Percentiles rank a stretch among this genome's conserved stretches.
These are phyloP conservation scores for Pyrrhosoma nymphula DNA, from an alignment of 2,888 invertebrate genomes.

Conservation along the genomic window DNA sequence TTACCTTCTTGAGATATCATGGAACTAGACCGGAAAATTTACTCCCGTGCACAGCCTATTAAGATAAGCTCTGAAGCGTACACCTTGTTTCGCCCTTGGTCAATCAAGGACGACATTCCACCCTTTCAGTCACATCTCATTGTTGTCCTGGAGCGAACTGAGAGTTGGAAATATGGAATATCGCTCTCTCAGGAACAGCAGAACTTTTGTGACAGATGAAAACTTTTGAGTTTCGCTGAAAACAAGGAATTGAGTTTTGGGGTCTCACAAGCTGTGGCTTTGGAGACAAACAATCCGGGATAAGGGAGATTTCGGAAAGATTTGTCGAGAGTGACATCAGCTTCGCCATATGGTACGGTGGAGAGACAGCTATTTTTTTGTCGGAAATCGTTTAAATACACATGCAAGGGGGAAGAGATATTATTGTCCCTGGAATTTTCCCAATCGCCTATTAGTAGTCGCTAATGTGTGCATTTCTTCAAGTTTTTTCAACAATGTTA, in stretches of 20 bases:
- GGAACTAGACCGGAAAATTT: conserved; percentile 4
- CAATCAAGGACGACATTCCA: conserved; percentile 14
- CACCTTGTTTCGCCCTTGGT: conserved; percentile 16
- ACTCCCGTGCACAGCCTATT: background rate
- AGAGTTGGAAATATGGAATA: background rate
- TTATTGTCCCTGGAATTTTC: background rate
- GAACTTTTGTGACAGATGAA: background rate
- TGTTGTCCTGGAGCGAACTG: background rate
- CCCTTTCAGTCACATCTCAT: background rate
- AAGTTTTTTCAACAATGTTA: no score
- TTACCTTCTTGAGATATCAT: background rate
- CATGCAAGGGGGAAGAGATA: background rate
- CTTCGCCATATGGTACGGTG: background rate
- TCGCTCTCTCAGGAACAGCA: background rate
- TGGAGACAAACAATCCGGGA: background rate
- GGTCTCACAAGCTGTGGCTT: background rate
- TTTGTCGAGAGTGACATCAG: background rate
- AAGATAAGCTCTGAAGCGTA: background rate
- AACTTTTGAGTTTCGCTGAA: background rate
- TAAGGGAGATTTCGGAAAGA: background rate
- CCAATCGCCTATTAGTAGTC: background rate
- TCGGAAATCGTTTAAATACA: background rate
- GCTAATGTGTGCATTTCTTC: no score
- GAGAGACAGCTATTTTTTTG: background rate
- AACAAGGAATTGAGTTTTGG: background rate